Evolutionary conservation across 2,113 vertebrate species (phyloP).

Genomic region (Myrmecophaga tridactyla): DNA sequence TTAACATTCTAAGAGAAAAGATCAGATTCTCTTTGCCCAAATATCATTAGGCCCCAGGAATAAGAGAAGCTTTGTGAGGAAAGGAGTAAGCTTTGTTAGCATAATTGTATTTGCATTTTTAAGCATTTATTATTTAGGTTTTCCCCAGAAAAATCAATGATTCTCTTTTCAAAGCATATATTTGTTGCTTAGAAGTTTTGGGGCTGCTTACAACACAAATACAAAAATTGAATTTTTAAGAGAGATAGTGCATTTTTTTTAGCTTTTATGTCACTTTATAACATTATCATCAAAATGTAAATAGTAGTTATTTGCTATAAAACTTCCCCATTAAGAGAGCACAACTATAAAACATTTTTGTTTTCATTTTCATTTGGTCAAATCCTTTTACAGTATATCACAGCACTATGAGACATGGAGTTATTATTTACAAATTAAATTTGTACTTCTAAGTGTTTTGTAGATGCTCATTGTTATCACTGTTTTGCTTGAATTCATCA

Average conservation of each 20-base stretch:
- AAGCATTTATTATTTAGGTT: not conserved
- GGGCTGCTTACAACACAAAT: not conserved
- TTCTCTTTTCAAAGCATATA: not conserved
- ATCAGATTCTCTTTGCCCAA: not conserved
- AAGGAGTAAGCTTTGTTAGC: not conserved
- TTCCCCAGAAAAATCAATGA: not conserved
- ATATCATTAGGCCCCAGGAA: not conserved
- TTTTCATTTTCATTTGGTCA: not conserved
- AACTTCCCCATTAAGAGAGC: not conserved
- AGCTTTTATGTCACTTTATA: not conserved
- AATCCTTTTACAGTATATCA: not conserved
- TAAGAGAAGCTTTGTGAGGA: not conserved
- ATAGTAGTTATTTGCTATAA: not conserved
- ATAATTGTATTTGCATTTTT: not conserved
- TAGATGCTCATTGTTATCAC: not conserved
- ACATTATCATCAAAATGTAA: slow-evolving; percentile 4
- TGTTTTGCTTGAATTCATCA: not conserved
- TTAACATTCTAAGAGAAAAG: slow-evolving; percentile 10
- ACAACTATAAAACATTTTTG: not conserved
- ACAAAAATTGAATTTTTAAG: slow-evolving; percentile 16
- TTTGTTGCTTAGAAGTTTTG: not conserved
- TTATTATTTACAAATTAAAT: not conserved
- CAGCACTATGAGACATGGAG: not conserved
- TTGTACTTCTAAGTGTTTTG: not conserved
- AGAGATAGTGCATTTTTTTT: not conserved